phyloP scores from a whole-genome alignment of 2,797 vertebrate species.

The Crax fasciolata region DNA sequence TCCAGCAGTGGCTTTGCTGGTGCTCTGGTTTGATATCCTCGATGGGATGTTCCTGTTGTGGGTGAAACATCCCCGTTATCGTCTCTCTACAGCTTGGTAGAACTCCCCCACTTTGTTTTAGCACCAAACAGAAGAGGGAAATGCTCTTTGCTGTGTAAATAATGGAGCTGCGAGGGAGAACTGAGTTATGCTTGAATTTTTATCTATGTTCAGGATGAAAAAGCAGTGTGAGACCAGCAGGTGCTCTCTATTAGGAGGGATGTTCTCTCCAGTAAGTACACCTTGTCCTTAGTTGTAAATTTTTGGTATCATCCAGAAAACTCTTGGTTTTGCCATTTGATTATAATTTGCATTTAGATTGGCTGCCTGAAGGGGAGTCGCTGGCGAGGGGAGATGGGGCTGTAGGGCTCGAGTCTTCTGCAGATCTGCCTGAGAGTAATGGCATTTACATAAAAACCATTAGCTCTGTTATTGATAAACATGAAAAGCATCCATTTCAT shows the following conservation, averaged over 20 bases:
- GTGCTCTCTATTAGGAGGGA: neutral
- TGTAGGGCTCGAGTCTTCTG: neutral
- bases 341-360: slow-evolving; percentile 80
- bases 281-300: neutral
- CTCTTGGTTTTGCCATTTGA: slow-evolving; percentile 12
- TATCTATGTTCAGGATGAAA: neutral
- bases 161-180: neutral
- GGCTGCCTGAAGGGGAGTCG: slow-evolving; percentile 60
- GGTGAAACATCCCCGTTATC: neutral
- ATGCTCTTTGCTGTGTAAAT: neutral
- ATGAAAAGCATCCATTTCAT: slow-evolving; percentile 47
- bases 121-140: neutral
- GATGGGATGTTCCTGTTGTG: neutral
- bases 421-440: slow-evolving; percentile 17
- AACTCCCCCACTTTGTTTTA: neutral
- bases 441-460: slow-evolving; percentile 73
- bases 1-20: neutral
- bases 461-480: slow-evolving; percentile 70
- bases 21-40: neutral
- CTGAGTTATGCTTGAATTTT: neutral
- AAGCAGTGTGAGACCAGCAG: neutral
- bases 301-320: neutral
- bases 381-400: slow-evolving; percentile 5
- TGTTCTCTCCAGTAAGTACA: neutral
- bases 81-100: neutral